Evolutionary conservation across 2,797 vertebrate species (phyloP), one percentile per base, ranked within the genome.

Genomic region (Eremophila alpestris): DNA sequence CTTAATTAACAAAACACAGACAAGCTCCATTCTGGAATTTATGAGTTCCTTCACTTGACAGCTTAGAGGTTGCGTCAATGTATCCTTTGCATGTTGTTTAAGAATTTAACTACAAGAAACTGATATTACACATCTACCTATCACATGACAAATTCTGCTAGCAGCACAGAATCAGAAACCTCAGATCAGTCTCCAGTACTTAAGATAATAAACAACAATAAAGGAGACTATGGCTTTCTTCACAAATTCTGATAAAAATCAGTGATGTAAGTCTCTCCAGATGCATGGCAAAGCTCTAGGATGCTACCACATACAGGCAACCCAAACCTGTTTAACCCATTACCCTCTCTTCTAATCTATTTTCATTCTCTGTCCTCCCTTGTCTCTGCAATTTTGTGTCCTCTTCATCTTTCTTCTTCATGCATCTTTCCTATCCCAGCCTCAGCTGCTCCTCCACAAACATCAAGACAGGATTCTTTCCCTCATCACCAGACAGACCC

Each of bases 1-100:
- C 40, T 89, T 79, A 91, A 95, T 96, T 95, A 96, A 79, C 54
- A 70, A 85, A 74, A 54, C 84, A 87, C 38, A 95, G 20, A 23
- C 87, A 78, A 85, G 60, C 32, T 74, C 38, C 43, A 6, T 48
- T 77, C 68, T 70, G 29, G 68, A 87, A 89, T 74, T 54, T 64
- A 49, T 4, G 5, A 87, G 41, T 55, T 79, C 45, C 16, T 71
- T 75, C 41, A 83, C 58, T 58, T 74, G 29, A 30, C 34, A 87
- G 29, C 32, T 93, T 63, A 80, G 10, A 91, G 69, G 46, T 71
- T 83, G 60, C 70, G 92, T 75, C 79, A 84, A 30, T 22, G 46
- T 36, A 64, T 49, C n/a, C 30, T 71, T 36, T 22, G 24, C 12
- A 65, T 3, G 3, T 27, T 36, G 45, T 60, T 80, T n/a, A 43